These are phyloP conservation scores for Pseudocheirus occidentalis DNA, from an alignment of 2,797 vertebrate genomes.

Conservation along the genomic window DNA sequence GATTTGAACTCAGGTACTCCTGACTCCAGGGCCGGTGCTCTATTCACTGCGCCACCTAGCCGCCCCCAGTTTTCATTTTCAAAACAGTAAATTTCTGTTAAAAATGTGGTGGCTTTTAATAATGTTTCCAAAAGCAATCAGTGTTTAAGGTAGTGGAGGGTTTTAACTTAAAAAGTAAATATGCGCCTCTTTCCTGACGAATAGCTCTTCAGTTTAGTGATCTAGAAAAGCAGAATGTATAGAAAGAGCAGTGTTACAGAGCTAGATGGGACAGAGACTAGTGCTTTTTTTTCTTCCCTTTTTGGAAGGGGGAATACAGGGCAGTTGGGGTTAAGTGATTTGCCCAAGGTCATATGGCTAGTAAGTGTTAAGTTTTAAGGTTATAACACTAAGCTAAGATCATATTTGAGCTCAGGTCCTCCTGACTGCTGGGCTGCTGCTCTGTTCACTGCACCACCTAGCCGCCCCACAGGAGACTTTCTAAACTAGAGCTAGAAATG, in stretches of 20 bases:
- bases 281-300: no score
- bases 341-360: no score
- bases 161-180: not conserved
- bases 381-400: no score
- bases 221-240: not conserved
- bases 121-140: not conserved
- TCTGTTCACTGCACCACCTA: no score
- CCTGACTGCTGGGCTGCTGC: no score
- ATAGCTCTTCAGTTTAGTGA: not conserved
- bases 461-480: not conserved
- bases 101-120: not conserved
- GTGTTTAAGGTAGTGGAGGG: not conserved
- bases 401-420: no score
- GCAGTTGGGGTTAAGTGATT: no score
- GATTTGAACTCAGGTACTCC: no score
- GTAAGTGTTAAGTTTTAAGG: no score
- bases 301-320: no score
- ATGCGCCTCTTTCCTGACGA: not conserved
- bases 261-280: not conserved
- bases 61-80: not conserved
- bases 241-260: not conserved
- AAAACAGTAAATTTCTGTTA: not conserved
- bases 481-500: not conserved
- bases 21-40: no score
- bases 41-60: no score